A percentile compares a stretch with the other conserved stretches of the same genome.
phyloP scores from a whole-genome alignment of 2,113 vertebrate genomes.

The Pagrus major region DNA sequence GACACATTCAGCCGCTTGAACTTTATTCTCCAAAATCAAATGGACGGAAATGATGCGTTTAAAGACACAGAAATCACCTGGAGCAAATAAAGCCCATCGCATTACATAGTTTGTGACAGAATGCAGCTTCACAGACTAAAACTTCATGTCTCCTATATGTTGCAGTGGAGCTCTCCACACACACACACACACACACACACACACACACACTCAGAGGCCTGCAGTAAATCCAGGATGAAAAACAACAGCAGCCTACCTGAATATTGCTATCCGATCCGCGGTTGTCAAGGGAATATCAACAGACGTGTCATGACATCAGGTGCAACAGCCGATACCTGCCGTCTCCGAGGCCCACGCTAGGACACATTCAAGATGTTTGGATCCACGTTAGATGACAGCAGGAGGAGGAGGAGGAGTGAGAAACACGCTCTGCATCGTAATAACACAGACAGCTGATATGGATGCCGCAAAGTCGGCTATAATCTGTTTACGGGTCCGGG shows the following conservation, averaged over 20 bases:
- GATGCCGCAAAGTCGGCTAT: constrained; percentile 66
- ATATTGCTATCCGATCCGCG: constrained; percentile 65
- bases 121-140: neutral
- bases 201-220: neutral
- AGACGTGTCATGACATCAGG: constrained; percentile 70
- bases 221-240: constrained; percentile 17
- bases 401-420: too few species aligned
- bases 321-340: constrained; percentile 58
- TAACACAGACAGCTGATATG: constrained; percentile 1
- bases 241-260: constrained; percentile 62
- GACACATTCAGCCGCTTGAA: neutral
- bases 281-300: constrained; percentile 73
- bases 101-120: neutral
- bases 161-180: constrained; percentile 14
- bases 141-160: neutral
- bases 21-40: neutral
- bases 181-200: neutral
- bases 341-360: constrained; percentile 31
- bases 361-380: constrained; percentile 17
- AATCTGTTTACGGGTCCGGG: constrained; percentile 65
- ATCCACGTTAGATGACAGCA: neutral
- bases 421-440: neutral
- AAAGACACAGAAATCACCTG: neutral
- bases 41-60: neutral
- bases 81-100: neutral